These are phyloP conservation scores for Anguilla marmorata DNA, from an alignment of 2,797 vertebrate species.

Conservation along the genomic window DNA sequence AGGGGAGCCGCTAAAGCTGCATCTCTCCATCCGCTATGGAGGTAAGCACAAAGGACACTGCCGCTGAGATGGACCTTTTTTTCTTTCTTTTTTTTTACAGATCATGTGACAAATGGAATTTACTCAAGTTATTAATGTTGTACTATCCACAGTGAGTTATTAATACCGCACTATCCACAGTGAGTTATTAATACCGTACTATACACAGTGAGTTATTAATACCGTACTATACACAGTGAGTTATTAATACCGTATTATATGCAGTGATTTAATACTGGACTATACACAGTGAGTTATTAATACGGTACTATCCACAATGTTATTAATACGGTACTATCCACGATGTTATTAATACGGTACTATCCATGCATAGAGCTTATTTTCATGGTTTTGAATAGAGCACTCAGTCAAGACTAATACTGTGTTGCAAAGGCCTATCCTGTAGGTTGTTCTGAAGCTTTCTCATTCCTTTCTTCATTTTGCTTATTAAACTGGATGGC, in stretches of 20 bases:
- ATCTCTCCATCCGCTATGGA: conserved; percentile 43
- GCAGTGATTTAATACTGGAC: conserved; percentile 51
- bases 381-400: conserved; percentile 19
- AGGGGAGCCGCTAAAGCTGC: conserved; percentile 28
- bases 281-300: conserved; percentile 31
- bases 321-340: too few relatives aligned
- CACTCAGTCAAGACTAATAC: conserved; percentile 56
- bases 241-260: not conserved
- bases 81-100: not conserved
- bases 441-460: not conserved
- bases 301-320: too few relatives aligned
- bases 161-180: not conserved
- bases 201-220: not conserved
- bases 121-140: conserved; percentile 44
- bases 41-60: conserved; percentile 68
- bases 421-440: conserved; percentile 27
- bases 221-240: too few relatives aligned
- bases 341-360: conserved; percentile 51
- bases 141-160: conserved; percentile 35
- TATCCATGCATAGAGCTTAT: conserved; percentile 53
- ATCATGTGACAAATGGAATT: conserved; percentile 42
- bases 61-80: conserved; percentile 45
- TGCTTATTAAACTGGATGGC: not conserved
- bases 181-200: not conserved
- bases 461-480: not conserved